These are phyloP conservation scores for Grapholita molesta DNA, from an alignment of 1,140 invertebrate species.

Conservation along the genomic window DNA sequence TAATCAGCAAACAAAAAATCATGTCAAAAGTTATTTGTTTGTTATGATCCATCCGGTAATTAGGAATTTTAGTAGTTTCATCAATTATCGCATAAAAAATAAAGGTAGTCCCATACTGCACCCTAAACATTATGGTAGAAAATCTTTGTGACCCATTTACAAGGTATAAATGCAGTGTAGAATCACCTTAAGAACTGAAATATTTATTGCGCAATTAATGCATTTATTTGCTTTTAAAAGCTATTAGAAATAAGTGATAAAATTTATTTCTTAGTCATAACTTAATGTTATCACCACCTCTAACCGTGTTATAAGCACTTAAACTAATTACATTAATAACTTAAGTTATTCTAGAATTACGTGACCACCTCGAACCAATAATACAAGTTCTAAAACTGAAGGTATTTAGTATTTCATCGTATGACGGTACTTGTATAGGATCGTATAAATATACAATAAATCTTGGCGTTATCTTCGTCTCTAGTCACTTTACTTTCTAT, in stretches of 20 bases:
- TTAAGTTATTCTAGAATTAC: background rate
- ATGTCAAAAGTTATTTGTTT: background rate
- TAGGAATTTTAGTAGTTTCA: background rate
- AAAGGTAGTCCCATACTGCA: background rate
- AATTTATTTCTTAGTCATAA: background rate
- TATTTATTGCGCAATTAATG: background rate
- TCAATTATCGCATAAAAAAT: background rate
- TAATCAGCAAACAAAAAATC: no score
- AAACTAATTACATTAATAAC: background rate
- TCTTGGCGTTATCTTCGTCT: no score
- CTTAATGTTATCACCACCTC: background rate
- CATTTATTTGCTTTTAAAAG: background rate
- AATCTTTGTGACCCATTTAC: no score
- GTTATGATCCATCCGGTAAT: constrained; percentile 5
- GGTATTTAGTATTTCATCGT: no score
- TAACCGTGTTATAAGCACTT: background rate
- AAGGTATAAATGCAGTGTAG: background rate
- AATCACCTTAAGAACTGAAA: background rate
- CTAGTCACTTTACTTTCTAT: no score
- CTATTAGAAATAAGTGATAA: background rate
- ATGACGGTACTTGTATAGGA: no score
- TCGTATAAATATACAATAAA: no score
- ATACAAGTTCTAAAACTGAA: background rate
- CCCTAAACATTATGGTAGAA: no score
- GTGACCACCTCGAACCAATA: background rate